Conservation (phyloP, 92 coral and sea anemone genomes). For the Paramuricea clavata region DNA sequence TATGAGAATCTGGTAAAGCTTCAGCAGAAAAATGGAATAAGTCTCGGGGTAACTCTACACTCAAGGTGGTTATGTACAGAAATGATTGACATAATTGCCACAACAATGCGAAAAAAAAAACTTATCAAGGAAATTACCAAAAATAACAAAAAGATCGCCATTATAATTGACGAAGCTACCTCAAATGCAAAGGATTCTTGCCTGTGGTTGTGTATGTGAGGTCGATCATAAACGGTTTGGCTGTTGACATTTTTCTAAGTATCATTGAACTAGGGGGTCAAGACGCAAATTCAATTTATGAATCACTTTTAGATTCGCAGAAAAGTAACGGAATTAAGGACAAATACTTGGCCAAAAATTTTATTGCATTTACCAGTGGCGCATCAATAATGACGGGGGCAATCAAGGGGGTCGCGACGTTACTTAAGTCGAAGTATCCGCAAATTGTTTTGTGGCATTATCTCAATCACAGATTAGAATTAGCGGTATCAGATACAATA, state of each 20-base stretch:
- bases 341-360: conserved; percentile 30
- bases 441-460: conserved; percentile 24
- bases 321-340: conserved; percentile 19
- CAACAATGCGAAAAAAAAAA: conserved; percentile 9
- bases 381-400: conserved; percentile 31
- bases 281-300: conserved; percentile 29
- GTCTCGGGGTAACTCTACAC: conserved; percentile 31
- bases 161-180: conserved; percentile 36
- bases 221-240: conserved; percentile 13
- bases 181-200: conserved; percentile 25
- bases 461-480: conserved; percentile 12
- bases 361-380: conserved; percentile 29
- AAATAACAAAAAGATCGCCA: conserved; percentile 28
- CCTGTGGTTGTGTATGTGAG: conserved; percentile 21
- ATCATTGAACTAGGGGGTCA: conserved; percentile 41
- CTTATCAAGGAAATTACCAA: conserved; percentile 31
- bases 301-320: conserved; percentile 32
- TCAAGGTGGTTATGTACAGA: conserved; percentile 23
- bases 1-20: conserved; percentile 37
- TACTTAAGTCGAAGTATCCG: conserved; percentile 35
- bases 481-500: conserved; percentile 42
- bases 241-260: conserved; percentile 25
- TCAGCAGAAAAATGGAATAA: conserved; percentile 17
- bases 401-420: conserved; percentile 31
- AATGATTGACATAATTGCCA: conserved; percentile 43